Evolutionary conservation across 1,140 invertebrate species (phyloP).

Genomic region (Helicorthomorpha holstii): DNA sequence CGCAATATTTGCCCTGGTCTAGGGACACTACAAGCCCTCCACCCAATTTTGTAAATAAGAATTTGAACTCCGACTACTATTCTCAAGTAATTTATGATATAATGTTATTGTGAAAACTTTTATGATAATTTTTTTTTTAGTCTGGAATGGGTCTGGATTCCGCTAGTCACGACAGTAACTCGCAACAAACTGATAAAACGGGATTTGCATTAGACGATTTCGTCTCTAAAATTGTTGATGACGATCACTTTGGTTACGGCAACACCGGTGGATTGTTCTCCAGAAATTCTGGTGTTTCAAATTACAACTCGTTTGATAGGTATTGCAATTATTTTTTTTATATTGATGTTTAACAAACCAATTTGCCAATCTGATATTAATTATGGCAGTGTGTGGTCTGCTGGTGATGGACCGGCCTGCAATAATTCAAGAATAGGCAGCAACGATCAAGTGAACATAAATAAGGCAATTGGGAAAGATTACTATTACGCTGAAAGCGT

Average conservation of each 20-base stretch:
- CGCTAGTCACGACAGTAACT: background rate
- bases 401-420: background rate
- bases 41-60: background rate
- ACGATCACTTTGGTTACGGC: constrained; percentile 6
- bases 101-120: background rate
- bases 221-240: constrained; percentile 7
- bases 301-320: background rate
- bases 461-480: background rate
- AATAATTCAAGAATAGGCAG: background rate
- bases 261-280: background rate
- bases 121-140: background rate
- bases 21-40: constrained; percentile 1
- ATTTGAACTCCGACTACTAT: constrained; percentile 2
- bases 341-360: background rate
- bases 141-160: background rate
- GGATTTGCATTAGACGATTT: constrained; percentile 6
- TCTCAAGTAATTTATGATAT: background rate
- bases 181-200: background rate
- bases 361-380: background rate
- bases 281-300: background rate
- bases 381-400: background rate
- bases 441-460: background rate
- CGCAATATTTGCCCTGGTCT: constrained; percentile 4
- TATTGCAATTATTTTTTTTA: background rate
- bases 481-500: background rate